These are phyloP conservation scores for Leptura quadrifasciata DNA, from an alignment of 2,888 invertebrate species.

Conservation along the genomic window DNA sequence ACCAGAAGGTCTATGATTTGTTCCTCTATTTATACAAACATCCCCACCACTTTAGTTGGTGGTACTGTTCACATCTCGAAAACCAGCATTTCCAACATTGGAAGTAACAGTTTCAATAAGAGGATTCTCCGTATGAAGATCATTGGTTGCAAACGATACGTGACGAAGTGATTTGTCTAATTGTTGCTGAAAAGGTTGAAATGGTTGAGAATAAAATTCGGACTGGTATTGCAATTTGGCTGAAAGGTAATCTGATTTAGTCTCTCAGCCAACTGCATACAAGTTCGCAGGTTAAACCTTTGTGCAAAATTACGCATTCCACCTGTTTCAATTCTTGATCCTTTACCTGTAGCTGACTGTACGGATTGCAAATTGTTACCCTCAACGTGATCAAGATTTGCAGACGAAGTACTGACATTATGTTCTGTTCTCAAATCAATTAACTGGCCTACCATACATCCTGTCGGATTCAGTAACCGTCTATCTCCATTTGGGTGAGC, in stretches of 20 bases:
- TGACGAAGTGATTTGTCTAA: not conserved
- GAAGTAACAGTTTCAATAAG: not conserved
- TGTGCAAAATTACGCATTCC: not conserved
- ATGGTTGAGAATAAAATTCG: not conserved
- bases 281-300: not conserved
- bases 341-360: too few relatives aligned
- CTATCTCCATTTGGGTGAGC: not conserved
- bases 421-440: not conserved
- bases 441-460: not conserved
- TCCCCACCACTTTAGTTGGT: not conserved
- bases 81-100: not conserved
- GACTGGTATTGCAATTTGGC: not conserved
- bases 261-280: conserved; percentile 16
- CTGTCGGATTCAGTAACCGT: not conserved
- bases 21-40: not conserved
- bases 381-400: too few relatives aligned
- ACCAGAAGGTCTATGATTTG: too few relatives aligned
- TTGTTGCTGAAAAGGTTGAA: not conserved
- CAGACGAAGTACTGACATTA: not conserved
- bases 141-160: conserved; percentile 13
- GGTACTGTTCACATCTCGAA: not conserved
- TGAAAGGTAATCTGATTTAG: not conserved
- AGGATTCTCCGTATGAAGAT: not conserved
- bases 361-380: not conserved
- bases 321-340: not conserved